Conservation (phyloP, 2,888 invertebrate genomes). For the Microctonus aethiopoides region DNA sequence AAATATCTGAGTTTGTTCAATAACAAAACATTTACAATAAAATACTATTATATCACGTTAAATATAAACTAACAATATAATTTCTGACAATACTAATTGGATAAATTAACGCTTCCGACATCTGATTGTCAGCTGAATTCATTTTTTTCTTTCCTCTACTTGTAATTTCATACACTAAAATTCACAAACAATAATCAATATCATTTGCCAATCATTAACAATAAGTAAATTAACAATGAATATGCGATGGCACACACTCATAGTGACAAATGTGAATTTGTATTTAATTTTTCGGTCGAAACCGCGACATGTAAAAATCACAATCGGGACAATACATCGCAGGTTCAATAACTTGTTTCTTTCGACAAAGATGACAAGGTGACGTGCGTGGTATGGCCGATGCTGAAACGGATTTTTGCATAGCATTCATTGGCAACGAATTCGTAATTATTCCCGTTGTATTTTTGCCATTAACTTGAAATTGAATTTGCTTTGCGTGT, state of each 20-base stretch:
- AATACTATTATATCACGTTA: neutral
- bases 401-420: constrained; percentile 73
- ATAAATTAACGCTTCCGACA: neutral
- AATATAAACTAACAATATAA: neutral
- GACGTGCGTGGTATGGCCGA: constrained; percentile 69
- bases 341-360: constrained; percentile 82
- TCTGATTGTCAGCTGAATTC: too few relatives aligned
- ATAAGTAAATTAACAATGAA: constrained; percentile 5
- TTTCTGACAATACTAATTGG: neutral
- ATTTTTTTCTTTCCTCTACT: neutral
- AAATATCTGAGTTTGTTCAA: constrained; percentile 3
- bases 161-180: neutral
- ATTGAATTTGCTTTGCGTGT: constrained; percentile 74
- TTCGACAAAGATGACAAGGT: constrained; percentile 88
- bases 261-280: neutral
- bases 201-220: neutral
- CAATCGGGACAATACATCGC: constrained; percentile 90
- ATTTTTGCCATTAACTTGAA: constrained; percentile 79
- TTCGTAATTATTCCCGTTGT: constrained; percentile 64
- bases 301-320: constrained; percentile 91
- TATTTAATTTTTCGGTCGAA: constrained; percentile 74
- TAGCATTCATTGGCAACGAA: constrained; percentile 76
- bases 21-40: neutral
- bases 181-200: neutral
- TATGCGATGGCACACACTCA: constrained; percentile 17